These are phyloP conservation scores for Shargacucullia verbasci DNA, from an alignment of 2,888 invertebrate genomes.

Conservation along the genomic window DNA sequence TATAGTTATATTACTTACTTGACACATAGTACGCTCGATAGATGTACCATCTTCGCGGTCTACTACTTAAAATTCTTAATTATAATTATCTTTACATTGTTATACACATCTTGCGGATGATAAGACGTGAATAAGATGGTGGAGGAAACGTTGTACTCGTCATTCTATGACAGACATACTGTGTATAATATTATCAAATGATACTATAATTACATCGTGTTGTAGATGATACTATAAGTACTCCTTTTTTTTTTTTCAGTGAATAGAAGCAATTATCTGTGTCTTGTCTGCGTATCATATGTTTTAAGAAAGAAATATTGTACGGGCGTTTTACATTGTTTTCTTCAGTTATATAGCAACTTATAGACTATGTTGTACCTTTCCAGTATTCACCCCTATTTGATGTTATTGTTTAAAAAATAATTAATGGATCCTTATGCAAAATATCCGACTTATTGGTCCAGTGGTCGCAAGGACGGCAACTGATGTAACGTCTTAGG, in stretches of 20 bases:
- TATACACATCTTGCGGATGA: conserved; percentile 31
- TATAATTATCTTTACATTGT: conserved; percentile 35
- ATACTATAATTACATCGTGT: conserved; percentile 58
- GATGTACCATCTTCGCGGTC: conserved; percentile 41
- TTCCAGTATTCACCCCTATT: too few species aligned
- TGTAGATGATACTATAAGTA: too few species aligned
- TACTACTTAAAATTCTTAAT: conserved; percentile 31
- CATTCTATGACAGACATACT: conserved; percentile 40
- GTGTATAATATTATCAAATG: conserved; percentile 67
- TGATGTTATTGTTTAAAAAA: too few species aligned
- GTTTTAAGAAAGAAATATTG: not conserved
- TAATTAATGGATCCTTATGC: too few species aligned
- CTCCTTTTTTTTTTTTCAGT: conserved; percentile 19
- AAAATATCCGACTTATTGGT: too few species aligned
- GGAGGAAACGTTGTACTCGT: conserved; percentile 41
- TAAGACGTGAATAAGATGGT: conserved; percentile 44
- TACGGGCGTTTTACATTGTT: not conserved
- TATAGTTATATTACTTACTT: conserved; percentile 43
- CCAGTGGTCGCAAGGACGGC: too few species aligned
- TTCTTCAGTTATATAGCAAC: too few species aligned
- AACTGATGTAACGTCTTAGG: too few species aligned
- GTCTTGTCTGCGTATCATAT: conserved; percentile 2
- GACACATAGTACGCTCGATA: conserved; percentile 46
- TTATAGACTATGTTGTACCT: too few species aligned
- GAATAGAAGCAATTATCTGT: conserved; percentile 22